Base-by-base conservation (phyloP, 1,140 invertebrate genomes). In the Himalopsyche phryganea region DNA sequence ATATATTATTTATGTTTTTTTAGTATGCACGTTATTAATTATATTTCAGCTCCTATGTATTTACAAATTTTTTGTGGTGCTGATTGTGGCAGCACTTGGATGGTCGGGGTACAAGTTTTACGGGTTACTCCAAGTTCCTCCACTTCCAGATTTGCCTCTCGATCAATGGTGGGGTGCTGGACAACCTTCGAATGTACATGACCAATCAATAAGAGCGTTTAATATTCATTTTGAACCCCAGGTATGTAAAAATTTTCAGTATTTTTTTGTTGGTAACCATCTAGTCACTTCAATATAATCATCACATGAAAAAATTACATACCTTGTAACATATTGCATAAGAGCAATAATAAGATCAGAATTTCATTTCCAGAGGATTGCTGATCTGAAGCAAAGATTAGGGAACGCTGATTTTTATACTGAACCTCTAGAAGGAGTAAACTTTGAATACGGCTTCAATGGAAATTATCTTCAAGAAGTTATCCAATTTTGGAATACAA, bases 401-500 rank as follows among this genome's bases (percentile, higher is more conserved):
- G 42, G 42, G 10, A 57, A 50, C 19, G 44, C 49, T 20, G 17
- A 54, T 9, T 63, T 28, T 28, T 58, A 60, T 28, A 56, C 62
- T 1, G 46, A 57, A 17, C 58, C 62, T 0, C 35, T 64, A 11
- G 62, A 64, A 47, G 53, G 35, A 15, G 45, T 53, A 11, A 46
- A 33, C 1, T 64, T 60, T 19, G 19, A 64, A 40, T 91, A 91
- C 67, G 90, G 90, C 2, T 80, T 91, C 19, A 83, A 87, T 40
- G 73, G 80, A 0, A 76, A 82, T 1, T 81, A 80, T 18, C 68
- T 91, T 0, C 77, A 80, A n/a, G 75, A 79, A 47, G 70, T 91
- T 6, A 65, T 88, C 1, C 71, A 85, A 0, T 83, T 89, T 67
- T 93, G 90, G 90, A 73, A 71, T 32, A 83, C 79, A 5, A 80